Percentiles rank a stretch among this genome's conserved stretches.
These are phyloP conservation scores for Hemiscyllium ocellatum DNA, from an alignment of 2,113 vertebrate genomes.

Conservation along the genomic window DNA sequence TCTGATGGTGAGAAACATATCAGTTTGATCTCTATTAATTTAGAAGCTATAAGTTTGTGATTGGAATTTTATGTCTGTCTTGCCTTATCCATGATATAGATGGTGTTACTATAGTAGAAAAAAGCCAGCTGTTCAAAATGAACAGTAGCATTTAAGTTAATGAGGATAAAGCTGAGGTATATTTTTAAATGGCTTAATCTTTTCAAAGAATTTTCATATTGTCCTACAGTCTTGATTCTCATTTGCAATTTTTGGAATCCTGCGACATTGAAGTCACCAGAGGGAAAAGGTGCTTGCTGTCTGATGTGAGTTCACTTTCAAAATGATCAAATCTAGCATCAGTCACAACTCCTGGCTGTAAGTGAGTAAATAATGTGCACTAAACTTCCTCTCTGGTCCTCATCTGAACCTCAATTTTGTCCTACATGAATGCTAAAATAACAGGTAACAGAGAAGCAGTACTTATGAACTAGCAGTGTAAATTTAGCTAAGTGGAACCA, in stretches of 20 bases:
- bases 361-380: neutral
- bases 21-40: neutral
- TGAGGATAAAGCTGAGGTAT: neutral
- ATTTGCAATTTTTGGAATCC: neutral
- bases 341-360: neutral
- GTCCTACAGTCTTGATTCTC: neutral
- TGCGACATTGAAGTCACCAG: neutral
- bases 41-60: neutral
- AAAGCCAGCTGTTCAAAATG: neutral
- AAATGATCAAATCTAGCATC: neutral
- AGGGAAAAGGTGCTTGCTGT: neutral
- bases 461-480: neutral
- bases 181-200: neutral
- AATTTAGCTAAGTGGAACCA: conserved; percentile 15
- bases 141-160: neutral
- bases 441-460: neutral
- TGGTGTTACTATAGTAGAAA: neutral
- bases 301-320: neutral
- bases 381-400: neutral
- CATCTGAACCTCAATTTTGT: neutral
- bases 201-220: neutral
- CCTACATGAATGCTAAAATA: neutral
- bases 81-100: neutral
- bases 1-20: neutral
- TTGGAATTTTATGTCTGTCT: neutral